These are phyloP conservation scores for Eueides isabella DNA, from an alignment of 1,140 invertebrate genomes.

Conservation along the genomic window DNA sequence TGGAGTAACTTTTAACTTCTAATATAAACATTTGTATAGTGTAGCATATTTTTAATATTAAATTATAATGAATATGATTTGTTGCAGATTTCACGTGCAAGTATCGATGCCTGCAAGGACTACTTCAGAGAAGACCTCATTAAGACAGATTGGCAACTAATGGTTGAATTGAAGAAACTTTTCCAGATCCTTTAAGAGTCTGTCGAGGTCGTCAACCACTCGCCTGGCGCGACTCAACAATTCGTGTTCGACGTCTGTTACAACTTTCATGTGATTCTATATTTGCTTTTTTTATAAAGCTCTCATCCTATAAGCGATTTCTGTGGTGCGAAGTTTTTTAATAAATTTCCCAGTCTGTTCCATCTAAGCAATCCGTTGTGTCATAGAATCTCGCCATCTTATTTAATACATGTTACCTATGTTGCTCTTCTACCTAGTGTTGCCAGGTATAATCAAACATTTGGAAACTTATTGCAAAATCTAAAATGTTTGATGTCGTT, in stretches of 20 bases:
- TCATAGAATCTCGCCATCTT: conserved; percentile 64
- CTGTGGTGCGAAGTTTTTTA: conserved; percentile 52
- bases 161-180: conserved; percentile 98
- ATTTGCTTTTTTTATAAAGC: conserved; percentile 46
- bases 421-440: not conserved
- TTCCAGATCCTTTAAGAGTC: conserved; percentile 96
- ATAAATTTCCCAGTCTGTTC: conserved; percentile 55
- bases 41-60: not conserved
- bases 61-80: conserved; percentile 41
- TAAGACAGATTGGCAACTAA: conserved; percentile 98
- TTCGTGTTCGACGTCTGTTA: conserved; percentile 13
- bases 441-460: not conserved
- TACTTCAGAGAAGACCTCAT: conserved; percentile 98
- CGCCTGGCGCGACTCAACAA: not conserved
- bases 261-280: conserved; percentile 36
- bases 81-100: conserved; percentile 97
- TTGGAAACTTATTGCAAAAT: not conserved
- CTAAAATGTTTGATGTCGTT: not conserved
- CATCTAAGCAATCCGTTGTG: conserved; percentile 62
- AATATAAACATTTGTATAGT: not conserved
- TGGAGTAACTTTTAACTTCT: not conserved
- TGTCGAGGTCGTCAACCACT: not conserved
- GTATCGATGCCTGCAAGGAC: conserved; percentile 99
- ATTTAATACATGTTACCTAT: conserved; percentile 1
- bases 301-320: conserved; percentile 50